Percentiles rank a stretch among this genome's conserved stretches.
phyloP scores from a whole-genome alignment of 2,113 vertebrate species.

The Eretmochelys imbricata region DNA sequence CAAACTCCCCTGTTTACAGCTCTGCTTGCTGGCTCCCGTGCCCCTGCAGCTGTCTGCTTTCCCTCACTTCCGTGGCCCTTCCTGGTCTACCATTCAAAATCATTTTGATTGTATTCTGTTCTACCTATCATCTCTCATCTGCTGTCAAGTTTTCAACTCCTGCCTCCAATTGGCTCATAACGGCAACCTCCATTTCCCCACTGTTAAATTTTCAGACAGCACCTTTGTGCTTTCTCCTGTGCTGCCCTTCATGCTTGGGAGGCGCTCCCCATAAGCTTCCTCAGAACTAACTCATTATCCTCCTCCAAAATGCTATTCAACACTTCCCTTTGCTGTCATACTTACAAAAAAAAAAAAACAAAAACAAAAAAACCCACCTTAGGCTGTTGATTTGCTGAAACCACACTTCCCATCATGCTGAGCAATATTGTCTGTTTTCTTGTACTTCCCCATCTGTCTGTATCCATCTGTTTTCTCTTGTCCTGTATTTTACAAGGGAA shows the following conservation, averaged over 20 bases:
- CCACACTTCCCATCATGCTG: not conserved
- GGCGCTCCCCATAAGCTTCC: not conserved
- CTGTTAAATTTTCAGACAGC: not conserved
- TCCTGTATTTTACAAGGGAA: not conserved
- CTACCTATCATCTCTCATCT: not conserved
- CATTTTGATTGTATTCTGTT: not conserved
- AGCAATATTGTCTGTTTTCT: not conserved
- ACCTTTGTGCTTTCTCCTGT: not conserved
- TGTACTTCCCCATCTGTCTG: not conserved
- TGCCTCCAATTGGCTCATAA: not conserved
- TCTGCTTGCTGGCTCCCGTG: too few relatives aligned
- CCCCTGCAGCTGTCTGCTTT: not conserved
- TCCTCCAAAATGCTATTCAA: not conserved
- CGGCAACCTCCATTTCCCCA: not conserved
- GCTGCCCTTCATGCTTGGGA: not conserved
- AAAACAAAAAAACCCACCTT: too few relatives aligned
- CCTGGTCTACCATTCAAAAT: not conserved
- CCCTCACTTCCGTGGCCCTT: not conserved
- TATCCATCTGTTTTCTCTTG: not conserved
- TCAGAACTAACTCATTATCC: not conserved
- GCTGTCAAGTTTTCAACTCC: not conserved
- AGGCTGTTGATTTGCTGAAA: too few relatives aligned
- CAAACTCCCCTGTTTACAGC: too few relatives aligned
- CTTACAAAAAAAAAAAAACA: too few relatives aligned
- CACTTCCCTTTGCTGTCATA: not conserved